phyloP scores from a whole-genome alignment of 2,888 invertebrate species.

The Parnassius glacialis region DNA sequence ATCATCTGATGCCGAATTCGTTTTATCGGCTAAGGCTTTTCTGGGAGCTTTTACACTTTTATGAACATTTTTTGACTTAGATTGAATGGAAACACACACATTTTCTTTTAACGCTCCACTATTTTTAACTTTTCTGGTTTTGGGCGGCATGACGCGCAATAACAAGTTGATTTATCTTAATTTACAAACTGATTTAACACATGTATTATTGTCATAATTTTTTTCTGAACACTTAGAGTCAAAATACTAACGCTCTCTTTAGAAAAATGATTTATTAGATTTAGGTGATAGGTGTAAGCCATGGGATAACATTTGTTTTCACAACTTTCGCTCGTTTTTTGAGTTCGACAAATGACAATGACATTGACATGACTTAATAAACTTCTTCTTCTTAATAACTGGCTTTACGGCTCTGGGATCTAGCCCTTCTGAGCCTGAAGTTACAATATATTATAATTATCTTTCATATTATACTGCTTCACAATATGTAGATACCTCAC shows the following conservation, averaged over 20 bases:
- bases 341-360: constrained; percentile 31
- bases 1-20: constrained; percentile 69
- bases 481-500: too few species aligned
- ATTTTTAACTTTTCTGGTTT: constrained; percentile 50
- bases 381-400: too few species aligned
- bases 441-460: too few species aligned
- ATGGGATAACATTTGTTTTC: constrained; percentile 21
- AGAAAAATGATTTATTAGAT: background rate
- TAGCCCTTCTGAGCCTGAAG: too few species aligned
- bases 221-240: background rate
- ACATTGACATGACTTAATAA: too few species aligned
- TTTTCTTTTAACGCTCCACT: constrained; percentile 61
- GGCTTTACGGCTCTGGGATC: too few species aligned
- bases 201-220: background rate
- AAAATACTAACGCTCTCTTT: background rate
- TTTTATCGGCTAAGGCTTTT: constrained; percentile 65
- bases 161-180: constrained; percentile 4
- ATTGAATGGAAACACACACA: constrained; percentile 37
- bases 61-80: constrained; percentile 36
- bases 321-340: constrained; percentile 57
- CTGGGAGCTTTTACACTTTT: constrained; percentile 44
- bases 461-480: too few species aligned
- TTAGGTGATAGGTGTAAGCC: too few species aligned
- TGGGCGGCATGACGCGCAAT: constrained; percentile 60
- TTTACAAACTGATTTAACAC: constrained; percentile 9